Evolutionary conservation across 2,888 invertebrate genomes (phyloP), one percentile per base, ranked within the genome.

Genomic region (Drosophila nr. fundita): DNA sequence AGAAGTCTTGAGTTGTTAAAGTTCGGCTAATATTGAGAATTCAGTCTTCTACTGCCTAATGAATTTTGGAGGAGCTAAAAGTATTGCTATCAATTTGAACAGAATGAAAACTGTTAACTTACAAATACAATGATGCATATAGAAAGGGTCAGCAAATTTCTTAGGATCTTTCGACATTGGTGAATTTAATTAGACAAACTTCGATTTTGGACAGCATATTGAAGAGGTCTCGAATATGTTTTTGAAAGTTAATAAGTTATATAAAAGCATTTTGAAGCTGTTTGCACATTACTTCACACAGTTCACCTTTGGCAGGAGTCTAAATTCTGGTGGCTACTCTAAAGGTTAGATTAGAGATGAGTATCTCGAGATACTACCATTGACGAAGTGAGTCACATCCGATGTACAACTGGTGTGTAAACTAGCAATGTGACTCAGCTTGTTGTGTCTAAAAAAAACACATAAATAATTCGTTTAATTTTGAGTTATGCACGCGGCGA

Each of bases 391-490:
- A 24, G 15, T 4, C 15, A 24, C 4, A 15, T 13, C 18, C 7
- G 54, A 24, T 18, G 0, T 15, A 27, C 0, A 7, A 8, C 13
- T 15, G 4, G n/a, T 13, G 36, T 55, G 27, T 10, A 4, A 7
- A 27, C 7, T 1, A 15, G 29, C 2, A 11, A 18, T 32, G 27
- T 50, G 42, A 36, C 45, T 49, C 7, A 24, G 24, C 36, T 53
- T 59, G 15, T 38, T 54, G 27, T 60, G 34, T 34, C n/a, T 27
- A 38, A 13, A 18, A 18, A 7, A 45, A 45, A 13, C 0, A 27
- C 36, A 53, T 73, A 59, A 58, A 42, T 21, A 40, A 68, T 50
- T 52, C 38, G n/a, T 49, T 32, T 30, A 27, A 48, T 61, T 34
- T 50, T 21, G 10, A 40, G 27, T 27, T 27, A 40, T 49, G 10